Percentiles rank a stretch among this genome's conserved stretches.
Evolutionary conservation across 2,113 vertebrate species (phyloP).

Genomic region (Chaenogobius annularis): DNA sequence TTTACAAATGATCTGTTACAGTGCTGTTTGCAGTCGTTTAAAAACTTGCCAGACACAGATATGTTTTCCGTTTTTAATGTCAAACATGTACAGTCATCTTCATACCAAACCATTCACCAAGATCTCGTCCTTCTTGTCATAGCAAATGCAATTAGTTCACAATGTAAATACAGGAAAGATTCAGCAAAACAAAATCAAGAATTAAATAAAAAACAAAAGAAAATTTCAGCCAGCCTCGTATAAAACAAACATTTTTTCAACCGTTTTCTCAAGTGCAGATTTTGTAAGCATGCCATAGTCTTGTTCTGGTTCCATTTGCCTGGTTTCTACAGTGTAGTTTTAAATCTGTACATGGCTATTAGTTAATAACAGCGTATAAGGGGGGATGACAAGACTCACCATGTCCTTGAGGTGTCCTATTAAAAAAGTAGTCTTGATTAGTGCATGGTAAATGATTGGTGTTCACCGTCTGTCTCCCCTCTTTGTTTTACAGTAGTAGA

Average conservation of each 20-base stretch:
- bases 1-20: slow-evolving; percentile 1
- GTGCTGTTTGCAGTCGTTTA: not conserved
- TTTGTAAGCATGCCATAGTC: slow-evolving; percentile 80
- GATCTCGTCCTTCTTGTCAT: slow-evolving; percentile 60
- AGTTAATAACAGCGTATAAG: slow-evolving; percentile 50
- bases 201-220: slow-evolving; percentile 22
- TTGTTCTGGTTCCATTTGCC: slow-evolving; percentile 69
- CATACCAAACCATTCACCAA: slow-evolving; percentile 73
- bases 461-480: slow-evolving; percentile 41
- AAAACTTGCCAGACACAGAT: slow-evolving; percentile 25
- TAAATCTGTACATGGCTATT: slow-evolving; percentile 71
- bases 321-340: slow-evolving; percentile 70
- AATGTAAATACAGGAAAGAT: slow-evolving; percentile 67
- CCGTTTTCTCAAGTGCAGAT: slow-evolving; percentile 72
- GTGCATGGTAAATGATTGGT: slow-evolving; percentile 31
- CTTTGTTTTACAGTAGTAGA: slow-evolving; percentile 61
- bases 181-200: slow-evolving; percentile 37
- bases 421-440: slow-evolving; percentile 49
- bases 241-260: slow-evolving; percentile 55
- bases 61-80: slow-evolving; percentile 80
- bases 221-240: slow-evolving; percentile 56
- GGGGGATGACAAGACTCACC: slow-evolving; percentile 38
- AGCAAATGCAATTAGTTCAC: slow-evolving; percentile 78
- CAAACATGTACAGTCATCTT: slow-evolving; percentile 79
- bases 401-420: slow-evolving; percentile 44